phyloP scores from a whole-genome alignment of 2,797 vertebrate genomes.

The Diglossa cyanea region DNA sequence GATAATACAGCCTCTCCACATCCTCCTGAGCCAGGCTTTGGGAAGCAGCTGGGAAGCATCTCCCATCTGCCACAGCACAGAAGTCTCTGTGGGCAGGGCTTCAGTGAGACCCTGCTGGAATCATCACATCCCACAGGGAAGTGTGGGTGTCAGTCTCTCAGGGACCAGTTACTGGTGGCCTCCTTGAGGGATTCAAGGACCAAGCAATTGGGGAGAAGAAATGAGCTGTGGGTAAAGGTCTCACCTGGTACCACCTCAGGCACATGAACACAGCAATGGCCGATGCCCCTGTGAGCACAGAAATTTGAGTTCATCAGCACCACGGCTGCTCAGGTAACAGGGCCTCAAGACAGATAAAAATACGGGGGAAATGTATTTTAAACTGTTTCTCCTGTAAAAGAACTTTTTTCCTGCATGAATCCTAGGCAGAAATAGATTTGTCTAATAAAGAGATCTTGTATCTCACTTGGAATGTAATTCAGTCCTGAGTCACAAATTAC shows the following conservation, averaged over 20 bases:
- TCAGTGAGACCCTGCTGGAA: background rate
- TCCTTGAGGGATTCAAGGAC: background rate
- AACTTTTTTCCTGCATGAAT: background rate
- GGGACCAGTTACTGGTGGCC: background rate
- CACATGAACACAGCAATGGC: fast-evolving
- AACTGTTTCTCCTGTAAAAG: background rate
- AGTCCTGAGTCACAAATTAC: background rate
- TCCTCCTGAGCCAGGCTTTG: background rate
- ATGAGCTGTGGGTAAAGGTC: background rate
- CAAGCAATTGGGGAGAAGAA: background rate
- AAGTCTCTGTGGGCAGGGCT: background rate
- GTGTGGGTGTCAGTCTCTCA: background rate
- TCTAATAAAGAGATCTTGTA: background rate
- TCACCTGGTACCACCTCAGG: background rate
- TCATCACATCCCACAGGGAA: background rate
- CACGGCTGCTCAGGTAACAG: background rate
- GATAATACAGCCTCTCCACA: background rate
- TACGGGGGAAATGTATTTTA: background rate
- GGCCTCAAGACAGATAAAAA: background rate
- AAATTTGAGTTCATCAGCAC: background rate
- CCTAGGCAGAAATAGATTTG: background rate
- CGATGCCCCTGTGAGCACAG: fast-evolving
- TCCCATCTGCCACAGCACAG: fast-evolving
- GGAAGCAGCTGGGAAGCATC: background rate
- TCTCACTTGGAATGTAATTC: background rate